phyloP scores from a whole-genome alignment of 1,140 invertebrate genomes.

The Choristoneura fumiferana region DNA sequence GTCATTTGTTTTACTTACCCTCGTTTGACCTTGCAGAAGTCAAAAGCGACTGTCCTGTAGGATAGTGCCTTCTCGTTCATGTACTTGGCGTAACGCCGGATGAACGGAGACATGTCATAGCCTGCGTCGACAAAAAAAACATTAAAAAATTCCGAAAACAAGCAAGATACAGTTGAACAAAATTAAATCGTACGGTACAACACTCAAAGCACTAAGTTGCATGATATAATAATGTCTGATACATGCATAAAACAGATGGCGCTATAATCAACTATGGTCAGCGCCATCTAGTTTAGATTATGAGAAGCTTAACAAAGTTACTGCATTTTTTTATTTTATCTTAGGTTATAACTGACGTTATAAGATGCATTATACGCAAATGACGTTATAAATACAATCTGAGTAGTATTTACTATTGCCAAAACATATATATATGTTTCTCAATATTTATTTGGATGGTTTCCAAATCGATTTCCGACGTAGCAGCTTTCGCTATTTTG shows the following conservation, averaged over 20 bases:
- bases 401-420: constrained; percentile 3
- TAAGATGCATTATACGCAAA: not conserved
- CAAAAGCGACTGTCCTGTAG: constrained; percentile 98
- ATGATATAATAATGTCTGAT: not conserved
- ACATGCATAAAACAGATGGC: not conserved
- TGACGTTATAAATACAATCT: not conserved
- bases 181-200: not conserved
- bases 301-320: not conserved
- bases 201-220: constrained; percentile 9
- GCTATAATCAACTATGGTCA: not conserved
- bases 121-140: constrained; percentile 81
- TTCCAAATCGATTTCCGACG: constrained; percentile 1
- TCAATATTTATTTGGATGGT: constrained; percentile 6
- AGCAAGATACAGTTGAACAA: constrained; percentile 7
- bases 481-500: constrained; percentile 3
- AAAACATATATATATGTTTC: constrained; percentile 1
- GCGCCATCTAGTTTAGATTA: not conserved
- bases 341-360: not conserved
- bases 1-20: constrained; percentile 86
- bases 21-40: constrained; percentile 99
- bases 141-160: constrained; percentile 8
- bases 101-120: constrained; percentile 99
- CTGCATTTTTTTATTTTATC: too few relatives aligned
- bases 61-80: constrained; percentile 99
- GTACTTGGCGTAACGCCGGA: constrained; percentile 98